These are phyloP conservation scores for Rugalucina vietnamica DNA, from an alignment of 2,888 invertebrate genomes.

Conservation along the genomic window DNA sequence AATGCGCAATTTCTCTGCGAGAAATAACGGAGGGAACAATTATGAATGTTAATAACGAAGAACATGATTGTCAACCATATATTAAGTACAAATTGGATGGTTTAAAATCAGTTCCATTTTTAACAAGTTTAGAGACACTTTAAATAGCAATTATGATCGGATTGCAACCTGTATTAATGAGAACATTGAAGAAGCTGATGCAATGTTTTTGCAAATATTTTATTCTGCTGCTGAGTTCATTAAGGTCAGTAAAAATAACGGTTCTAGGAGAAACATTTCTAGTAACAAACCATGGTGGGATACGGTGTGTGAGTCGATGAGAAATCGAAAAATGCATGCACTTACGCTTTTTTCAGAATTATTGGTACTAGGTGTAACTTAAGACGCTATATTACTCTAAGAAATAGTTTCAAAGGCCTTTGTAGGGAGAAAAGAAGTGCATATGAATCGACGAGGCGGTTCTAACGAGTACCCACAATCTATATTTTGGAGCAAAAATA, in stretches of 20 bases:
- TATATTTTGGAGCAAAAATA: no score
- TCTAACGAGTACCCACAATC: no score
- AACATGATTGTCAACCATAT: no score
- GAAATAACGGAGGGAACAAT: neutral
- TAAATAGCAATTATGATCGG: neutral
- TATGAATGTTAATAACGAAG: no score
- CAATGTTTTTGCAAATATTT: neutral
- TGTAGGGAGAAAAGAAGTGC: neutral
- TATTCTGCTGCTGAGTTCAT: neutral
- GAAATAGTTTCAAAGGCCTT: neutral
- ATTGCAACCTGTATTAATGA: neutral
- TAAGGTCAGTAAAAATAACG: neutral
- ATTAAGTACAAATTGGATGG: no score
- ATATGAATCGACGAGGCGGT: no score
- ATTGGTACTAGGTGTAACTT: neutral
- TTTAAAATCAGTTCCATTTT: no score
- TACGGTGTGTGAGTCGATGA: neutral
- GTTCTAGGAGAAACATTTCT: neutral
- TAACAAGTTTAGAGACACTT: neutral
- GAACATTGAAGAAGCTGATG: neutral
- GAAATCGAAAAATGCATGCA: neutral
- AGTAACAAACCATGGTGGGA: constrained; percentile 7
- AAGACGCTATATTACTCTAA: neutral
- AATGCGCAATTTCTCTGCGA: neutral
- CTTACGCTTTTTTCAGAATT: neutral